phyloP scores from a whole-genome alignment of 2,888 invertebrate genomes.

The Stenurella melanura region DNA sequence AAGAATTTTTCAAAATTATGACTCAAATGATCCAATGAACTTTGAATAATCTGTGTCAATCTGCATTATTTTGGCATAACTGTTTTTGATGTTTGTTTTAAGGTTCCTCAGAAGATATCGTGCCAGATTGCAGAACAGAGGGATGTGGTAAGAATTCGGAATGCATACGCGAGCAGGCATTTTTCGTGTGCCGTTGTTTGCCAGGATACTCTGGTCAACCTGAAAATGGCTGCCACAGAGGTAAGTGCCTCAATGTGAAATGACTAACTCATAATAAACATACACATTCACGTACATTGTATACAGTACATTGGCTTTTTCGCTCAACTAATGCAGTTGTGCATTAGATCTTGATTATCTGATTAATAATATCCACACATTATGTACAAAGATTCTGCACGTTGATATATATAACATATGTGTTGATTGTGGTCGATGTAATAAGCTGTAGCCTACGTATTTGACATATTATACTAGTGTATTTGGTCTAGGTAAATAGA shows the following conservation, averaged over 20 bases:
- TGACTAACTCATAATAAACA: conserved; percentile 36
- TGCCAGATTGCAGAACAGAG: conserved; percentile 86
- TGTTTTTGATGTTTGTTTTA: conserved; percentile 42
- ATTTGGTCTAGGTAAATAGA: conserved; percentile 54
- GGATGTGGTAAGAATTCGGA: conserved; percentile 92
- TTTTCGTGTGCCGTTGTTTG: conserved; percentile 88
- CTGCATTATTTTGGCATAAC: not conserved
- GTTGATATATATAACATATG: conserved; percentile 61
- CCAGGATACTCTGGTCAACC: conserved; percentile 85
- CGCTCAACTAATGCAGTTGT: conserved; percentile 64
- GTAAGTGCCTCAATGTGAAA: conserved; percentile 70
- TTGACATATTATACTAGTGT: conserved; percentile 48
- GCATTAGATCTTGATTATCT: conserved; percentile 57
- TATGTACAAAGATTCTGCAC: conserved; percentile 69
- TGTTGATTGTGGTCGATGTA: conserved; percentile 44
- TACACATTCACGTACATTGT: conserved; percentile 55
- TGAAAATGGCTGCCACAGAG: conserved; percentile 82
- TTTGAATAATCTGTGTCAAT: not conserved
- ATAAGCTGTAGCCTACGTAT: conserved; percentile 47
- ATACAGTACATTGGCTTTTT: conserved; percentile 68
- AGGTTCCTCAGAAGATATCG: conserved; percentile 78
- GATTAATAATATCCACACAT: conserved; percentile 39
- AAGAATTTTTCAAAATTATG: too few species aligned
- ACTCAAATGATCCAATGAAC: too few species aligned
- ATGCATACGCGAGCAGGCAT: conserved; percentile 88